A percentile compares a stretch with the other conserved stretches of the same genome.
Evolutionary conservation across 2,797 vertebrate species (phyloP).

Genomic region (Darevskia mixta): DNA sequence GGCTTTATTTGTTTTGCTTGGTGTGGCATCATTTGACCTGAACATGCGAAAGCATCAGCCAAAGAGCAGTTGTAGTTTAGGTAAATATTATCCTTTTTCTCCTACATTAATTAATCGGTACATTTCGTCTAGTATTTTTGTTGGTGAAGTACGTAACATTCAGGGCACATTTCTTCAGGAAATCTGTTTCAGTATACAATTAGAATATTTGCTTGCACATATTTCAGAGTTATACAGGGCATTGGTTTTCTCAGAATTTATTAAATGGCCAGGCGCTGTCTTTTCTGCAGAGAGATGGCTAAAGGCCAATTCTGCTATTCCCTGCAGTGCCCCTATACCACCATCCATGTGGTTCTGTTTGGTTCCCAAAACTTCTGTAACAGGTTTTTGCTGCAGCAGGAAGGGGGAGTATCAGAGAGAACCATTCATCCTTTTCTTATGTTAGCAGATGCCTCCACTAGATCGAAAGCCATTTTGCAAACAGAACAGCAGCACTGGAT

Average conservation of each 20-base stretch:
- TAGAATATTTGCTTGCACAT: background rate
- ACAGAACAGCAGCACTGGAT: too few relatives aligned
- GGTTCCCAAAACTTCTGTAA: too few relatives aligned
- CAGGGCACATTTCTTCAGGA: background rate
- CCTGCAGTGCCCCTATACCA: too few relatives aligned
- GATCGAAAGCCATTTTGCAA: too few relatives aligned
- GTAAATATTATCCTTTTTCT: background rate
- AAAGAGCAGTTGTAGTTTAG: slow-evolving; percentile 9
- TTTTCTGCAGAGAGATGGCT: background rate
- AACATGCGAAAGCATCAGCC: background rate
- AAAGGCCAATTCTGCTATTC: too few relatives aligned
- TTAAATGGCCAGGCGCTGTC: background rate
- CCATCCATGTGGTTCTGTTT: too few relatives aligned
- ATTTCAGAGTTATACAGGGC: background rate
- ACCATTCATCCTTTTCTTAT: too few relatives aligned
- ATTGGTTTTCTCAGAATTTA: background rate
- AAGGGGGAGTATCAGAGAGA: too few relatives aligned
- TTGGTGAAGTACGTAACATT: background rate
- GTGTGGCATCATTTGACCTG: slow-evolving; percentile 6
- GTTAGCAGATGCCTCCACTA: too few relatives aligned
- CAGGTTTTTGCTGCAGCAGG: too few relatives aligned
- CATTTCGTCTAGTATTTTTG: background rate
- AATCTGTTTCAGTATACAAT: background rate
- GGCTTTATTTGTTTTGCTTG: slow-evolving; percentile 23
- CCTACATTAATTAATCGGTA: background rate